Percentiles rank a stretch among this genome's conserved stretches.
Evolutionary conservation across 2,113 vertebrate species (phyloP).

Genomic region (Pelmatolapia mariae): DNA sequence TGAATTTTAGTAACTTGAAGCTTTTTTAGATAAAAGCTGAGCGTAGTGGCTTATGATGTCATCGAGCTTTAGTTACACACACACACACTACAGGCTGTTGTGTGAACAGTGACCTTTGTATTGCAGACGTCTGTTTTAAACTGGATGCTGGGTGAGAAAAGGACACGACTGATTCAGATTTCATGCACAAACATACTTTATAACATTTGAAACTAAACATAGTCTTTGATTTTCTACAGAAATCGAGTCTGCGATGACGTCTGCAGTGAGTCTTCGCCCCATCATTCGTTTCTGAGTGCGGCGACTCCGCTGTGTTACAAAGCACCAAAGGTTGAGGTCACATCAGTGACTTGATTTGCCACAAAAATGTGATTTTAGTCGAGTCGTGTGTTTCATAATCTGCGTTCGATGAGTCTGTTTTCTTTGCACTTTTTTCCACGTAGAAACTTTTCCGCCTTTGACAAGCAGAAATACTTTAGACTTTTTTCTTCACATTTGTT

Average conservation of each 20-base stretch:
- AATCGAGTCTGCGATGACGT: fast-evolving
- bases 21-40: background rate
- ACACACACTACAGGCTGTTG: background rate
- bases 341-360: too few species aligned
- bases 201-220: background rate
- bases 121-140: background rate
- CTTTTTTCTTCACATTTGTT: background rate
- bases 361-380: background rate
- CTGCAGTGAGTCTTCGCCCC: background rate
- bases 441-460: background rate
- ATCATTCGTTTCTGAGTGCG: fast-evolving
- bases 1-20: background rate
- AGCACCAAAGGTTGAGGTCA: background rate
- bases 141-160: background rate
- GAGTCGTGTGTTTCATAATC: background rate
- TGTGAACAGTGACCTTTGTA: background rate
- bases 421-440: background rate
- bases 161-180: background rate
- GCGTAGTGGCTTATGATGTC: background rate
- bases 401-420: background rate
- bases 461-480: background rate
- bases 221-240: background rate
- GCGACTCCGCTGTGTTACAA: background rate
- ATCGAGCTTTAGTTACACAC: background rate
- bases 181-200: background rate